Percentiles rank a stretch among this genome's conserved stretches.
phyloP scores from a whole-genome alignment of 2,888 invertebrate genomes.

The Erebia aethiops region DNA sequence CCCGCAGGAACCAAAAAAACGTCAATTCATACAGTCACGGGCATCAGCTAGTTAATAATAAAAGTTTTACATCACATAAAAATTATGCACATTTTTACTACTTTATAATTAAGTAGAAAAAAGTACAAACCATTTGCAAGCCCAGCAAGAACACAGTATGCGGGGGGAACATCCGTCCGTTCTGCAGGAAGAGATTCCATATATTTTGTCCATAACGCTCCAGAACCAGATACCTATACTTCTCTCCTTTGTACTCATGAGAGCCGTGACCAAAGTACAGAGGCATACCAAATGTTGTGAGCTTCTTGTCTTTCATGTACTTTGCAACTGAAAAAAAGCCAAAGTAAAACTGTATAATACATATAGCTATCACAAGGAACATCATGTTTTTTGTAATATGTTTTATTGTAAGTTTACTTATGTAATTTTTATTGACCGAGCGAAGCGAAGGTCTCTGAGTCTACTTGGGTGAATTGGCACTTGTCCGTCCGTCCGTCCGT shows the following conservation, averaged over 20 bases:
- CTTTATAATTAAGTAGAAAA: neutral
- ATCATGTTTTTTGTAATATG: too few species aligned
- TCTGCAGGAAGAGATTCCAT: conserved; percentile 88
- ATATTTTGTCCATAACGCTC: conserved; percentile 95
- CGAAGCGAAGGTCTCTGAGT: too few species aligned
- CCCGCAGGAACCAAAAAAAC: too few species aligned
- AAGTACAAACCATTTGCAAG: conserved; percentile 88
- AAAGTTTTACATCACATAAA: too few species aligned
- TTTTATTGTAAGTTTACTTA: too few species aligned
- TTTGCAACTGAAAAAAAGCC: conserved; percentile 84
- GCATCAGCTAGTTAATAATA: neutral
- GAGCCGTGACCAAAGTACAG: conserved; percentile 92
- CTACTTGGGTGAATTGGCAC: too few species aligned
- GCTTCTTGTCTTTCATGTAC: conserved; percentile 86
- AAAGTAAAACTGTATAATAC: too few species aligned
- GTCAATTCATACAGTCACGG: neutral
- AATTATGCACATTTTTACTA: too few species aligned
- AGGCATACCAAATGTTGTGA: conserved; percentile 92
- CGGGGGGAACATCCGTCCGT: conserved; percentile 86
- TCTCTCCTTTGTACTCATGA: conserved; percentile 87
- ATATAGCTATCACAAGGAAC: too few species aligned
- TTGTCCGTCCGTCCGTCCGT: too few species aligned
- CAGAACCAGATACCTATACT: conserved; percentile 95
- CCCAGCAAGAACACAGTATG: conserved; percentile 91
- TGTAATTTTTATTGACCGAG: too few species aligned